Conservation (phyloP, 1,140 invertebrate species). For the Latrodectus geometricus region DNA sequence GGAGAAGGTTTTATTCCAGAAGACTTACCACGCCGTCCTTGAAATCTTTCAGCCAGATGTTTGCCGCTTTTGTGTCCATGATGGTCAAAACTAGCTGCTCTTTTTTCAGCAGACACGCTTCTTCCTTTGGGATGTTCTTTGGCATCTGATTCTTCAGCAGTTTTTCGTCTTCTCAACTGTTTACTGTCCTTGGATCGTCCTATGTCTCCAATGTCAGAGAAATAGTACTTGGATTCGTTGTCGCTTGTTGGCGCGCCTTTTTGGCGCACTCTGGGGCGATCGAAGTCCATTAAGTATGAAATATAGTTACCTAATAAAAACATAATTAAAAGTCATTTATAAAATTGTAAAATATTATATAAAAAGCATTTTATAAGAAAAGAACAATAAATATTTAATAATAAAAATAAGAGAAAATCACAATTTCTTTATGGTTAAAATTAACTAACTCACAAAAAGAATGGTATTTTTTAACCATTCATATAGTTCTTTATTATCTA, state of each 20-base stretch:
- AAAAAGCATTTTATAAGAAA: too few species aligned
- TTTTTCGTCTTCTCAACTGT: constrained; percentile 39
- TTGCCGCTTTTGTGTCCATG: background rate
- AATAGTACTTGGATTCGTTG: constrained; percentile 23
- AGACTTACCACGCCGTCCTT: constrained; percentile 16
- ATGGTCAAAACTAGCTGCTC: background rate
- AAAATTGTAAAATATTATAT: too few species aligned
- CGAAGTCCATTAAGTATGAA: constrained; percentile 25
- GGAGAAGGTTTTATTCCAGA: background rate
- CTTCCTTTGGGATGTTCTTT: constrained; percentile 4
- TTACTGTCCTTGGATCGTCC: constrained; percentile 25
- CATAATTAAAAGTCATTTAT: background rate
- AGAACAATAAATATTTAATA: too few species aligned
- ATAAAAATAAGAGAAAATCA: too few species aligned
- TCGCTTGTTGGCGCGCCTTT: constrained; percentile 30
- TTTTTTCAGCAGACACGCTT: constrained; percentile 1
- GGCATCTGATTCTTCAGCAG: constrained; percentile 8
- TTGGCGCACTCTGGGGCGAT: constrained; percentile 35
- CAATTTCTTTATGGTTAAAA: too few species aligned
- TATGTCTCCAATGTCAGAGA: constrained; percentile 12
- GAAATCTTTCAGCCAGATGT: constrained; percentile 12
- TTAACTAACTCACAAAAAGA: too few species aligned
- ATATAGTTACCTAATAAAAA: constrained; percentile 11
- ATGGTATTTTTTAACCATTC: too few species aligned
- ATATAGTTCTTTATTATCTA: too few species aligned